Base-by-base conservation (phyloP, 2,888 invertebrate genomes). In the Auanema freiburgensis region DNA sequence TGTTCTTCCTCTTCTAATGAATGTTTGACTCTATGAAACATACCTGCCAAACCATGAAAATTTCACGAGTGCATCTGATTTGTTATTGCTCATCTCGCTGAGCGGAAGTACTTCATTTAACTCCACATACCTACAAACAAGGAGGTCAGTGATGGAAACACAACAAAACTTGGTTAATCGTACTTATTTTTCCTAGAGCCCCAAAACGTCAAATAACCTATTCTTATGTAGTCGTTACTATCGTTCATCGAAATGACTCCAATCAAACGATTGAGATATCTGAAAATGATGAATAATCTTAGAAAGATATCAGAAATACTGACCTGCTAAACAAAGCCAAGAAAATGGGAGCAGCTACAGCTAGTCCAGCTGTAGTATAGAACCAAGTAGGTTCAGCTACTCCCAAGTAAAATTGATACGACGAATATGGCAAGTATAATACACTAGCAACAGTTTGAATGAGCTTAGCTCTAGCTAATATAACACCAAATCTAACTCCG, bases 231-330 rank as follows among this genome's bases (percentile, higher is more conserved):
- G 12, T 77, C 70, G 23, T 68, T 66, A 14, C 50, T 51, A 18
- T 69, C 69, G 40, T 69, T 67, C 65, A 79, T 69, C n/a, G 78
- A 59, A 21, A 79, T 68, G 3, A 79, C 78, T n/a, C 79, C 79
- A 24, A 79, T 59, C 33, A 79, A 46, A 14, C 77, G 66, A 53
- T 78, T 78, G 46, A 78, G 65, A 53, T 69, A 67, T 40, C 76
- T 74, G 16, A 42, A 66, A 52, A 41, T n/a, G 25, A 24, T 5
- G 16, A 10, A 10, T 46, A 33, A 33, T 33, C 33, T 5, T 8
- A 33, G 4, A 3, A 33, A 33, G n/a, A 8, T 21, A 23, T 8
- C n/a, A 49, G 33, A 57, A 57, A 11, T 16, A 16, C 52, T 21
- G 41, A 74, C 76, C 70, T 65, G 40, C 73, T 71, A 51, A 78